A percentile compares a stretch with the other conserved stretches of the same genome.
Evolutionary conservation across 1,140 invertebrate genomes (phyloP).

Genomic region (Cryptotermes secundus): DNA sequence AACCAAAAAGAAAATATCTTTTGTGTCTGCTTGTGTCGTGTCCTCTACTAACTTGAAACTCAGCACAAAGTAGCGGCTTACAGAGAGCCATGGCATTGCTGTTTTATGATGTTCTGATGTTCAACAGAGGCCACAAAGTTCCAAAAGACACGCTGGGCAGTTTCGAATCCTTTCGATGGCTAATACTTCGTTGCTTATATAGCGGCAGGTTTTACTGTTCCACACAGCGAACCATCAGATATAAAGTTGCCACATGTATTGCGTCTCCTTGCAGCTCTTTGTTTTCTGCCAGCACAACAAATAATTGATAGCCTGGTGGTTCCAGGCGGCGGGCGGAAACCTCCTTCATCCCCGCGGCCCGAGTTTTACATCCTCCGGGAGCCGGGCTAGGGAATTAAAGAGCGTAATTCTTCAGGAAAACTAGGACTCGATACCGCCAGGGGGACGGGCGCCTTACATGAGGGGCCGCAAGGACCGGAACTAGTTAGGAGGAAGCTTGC

Average conservation of each 20-base stretch:
- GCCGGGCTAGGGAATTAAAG: not conserved
- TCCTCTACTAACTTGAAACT: too few relatives aligned
- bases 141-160: too few relatives aligned
- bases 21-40: too few relatives aligned
- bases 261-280: not conserved
- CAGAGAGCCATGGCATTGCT: too few relatives aligned
- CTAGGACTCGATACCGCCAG: not conserved
- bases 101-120: too few relatives aligned
- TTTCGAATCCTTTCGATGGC: not conserved
- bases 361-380: constrained; percentile 7
- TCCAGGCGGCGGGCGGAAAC: not conserved
- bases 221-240: not conserved
- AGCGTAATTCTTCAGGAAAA: constrained; percentile 10
- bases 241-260: not conserved
- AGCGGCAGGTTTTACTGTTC: not conserved
- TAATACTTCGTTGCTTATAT: not conserved
- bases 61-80: too few relatives aligned
- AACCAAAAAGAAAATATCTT: too few relatives aligned
- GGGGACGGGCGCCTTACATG: not conserved
- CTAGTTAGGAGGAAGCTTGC: not conserved
- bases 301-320: not conserved
- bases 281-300: not conserved
- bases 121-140: too few relatives aligned
- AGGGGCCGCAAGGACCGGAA: not conserved
- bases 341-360: not conserved